Evolutionary conservation across 1,140 invertebrate genomes (phyloP), one percentile per base, ranked within the genome.

Genomic region (Penaeus indicus): DNA sequence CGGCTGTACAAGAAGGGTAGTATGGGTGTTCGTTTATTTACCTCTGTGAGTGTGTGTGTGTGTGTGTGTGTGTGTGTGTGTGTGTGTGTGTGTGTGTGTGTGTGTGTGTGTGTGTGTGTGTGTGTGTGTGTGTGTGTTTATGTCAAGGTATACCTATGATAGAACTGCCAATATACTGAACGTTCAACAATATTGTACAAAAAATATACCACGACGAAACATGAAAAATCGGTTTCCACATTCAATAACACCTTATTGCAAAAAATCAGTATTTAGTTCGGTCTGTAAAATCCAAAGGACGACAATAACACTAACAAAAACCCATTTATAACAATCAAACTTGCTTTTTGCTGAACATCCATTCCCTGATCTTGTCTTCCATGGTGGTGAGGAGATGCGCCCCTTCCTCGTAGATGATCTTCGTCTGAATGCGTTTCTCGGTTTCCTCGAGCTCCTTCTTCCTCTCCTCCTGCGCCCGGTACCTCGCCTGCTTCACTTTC

Each of bases 321-420:
- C 38, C 38, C 2, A n/a, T n/a, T n/a, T 7, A 42, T 42, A 42
- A 78, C n/a, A 25, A n/a, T 21, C 32, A 22, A 19, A 85, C 86
- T 88, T 77, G 84, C 86, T 72, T 72, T 72, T 72, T n/a, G 8
- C 5, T 89, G 92, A 93, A 93, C 88, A 94, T 94, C 94, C 94
- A 94, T 88, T 94, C 93, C 83, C 94, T 91, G 78, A 94, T 94
- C 90, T 94, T 93, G 78, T 94, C 93, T 92, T 93, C 92, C 93
- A 94, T 93, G 22, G 91, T 92, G 90, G 94, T 93, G 79, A 93
- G 93, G 89, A 94, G 93, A 84, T 94, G 93, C 16, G 92, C 92
- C 13, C 93, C 94, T 89, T 94, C 93, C 27, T 92, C 92, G 47
- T 93, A 92, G 25, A 91, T 83, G 27, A 94, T 92, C 83, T 93